Conservation (phyloP, 2,797 vertebrate species). For the Peromyscus eremicus region DNA sequence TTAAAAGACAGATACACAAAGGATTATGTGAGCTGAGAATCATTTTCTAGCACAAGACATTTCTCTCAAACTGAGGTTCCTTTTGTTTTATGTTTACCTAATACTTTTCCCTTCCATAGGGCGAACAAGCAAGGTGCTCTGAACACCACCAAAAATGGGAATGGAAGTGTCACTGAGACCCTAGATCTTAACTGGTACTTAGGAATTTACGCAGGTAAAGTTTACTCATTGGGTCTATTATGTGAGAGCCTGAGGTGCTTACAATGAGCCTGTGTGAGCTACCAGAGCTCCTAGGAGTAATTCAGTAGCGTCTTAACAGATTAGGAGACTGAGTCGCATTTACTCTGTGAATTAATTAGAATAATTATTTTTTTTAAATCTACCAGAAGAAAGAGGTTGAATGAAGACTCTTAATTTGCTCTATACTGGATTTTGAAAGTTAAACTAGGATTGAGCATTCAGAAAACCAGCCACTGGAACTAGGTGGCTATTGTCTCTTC, state of each 20-base stretch:
- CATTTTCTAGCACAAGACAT: background rate
- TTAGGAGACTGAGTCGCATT: conserved; percentile 72
- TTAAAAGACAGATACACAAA: background rate
- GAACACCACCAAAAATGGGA: conserved; percentile 83
- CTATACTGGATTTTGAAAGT: conserved; percentile 84
- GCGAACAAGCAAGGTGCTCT: conserved; percentile 86
- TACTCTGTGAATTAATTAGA: conserved; percentile 81
- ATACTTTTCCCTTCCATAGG: conserved; percentile 85
- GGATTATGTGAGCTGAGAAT: background rate
- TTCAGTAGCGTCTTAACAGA: conserved; percentile 75
- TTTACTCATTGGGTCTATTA: conserved; percentile 64
- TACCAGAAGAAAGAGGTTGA: conserved; percentile 74
- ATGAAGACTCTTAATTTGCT: conserved; percentile 82
- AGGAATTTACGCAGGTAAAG: conserved; percentile 96
- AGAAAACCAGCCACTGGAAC: conserved; percentile 82
- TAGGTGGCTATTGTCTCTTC: conserved; percentile 83
- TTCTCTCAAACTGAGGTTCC: background rate
- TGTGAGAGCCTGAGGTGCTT: conserved; percentile 31
- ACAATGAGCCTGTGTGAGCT: conserved; percentile 54
- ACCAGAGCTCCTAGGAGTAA: conserved; percentile 72
- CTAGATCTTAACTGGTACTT: conserved; percentile 94
- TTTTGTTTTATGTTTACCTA: background rate
- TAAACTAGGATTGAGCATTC: conserved; percentile 83
- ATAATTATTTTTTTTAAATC: conserved; percentile 77
- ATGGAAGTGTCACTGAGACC: conserved; percentile 77